These are phyloP conservation scores for Enteromius viviparus DNA, from an alignment of 2,797 vertebrate genomes.

Conservation along the genomic window DNA sequence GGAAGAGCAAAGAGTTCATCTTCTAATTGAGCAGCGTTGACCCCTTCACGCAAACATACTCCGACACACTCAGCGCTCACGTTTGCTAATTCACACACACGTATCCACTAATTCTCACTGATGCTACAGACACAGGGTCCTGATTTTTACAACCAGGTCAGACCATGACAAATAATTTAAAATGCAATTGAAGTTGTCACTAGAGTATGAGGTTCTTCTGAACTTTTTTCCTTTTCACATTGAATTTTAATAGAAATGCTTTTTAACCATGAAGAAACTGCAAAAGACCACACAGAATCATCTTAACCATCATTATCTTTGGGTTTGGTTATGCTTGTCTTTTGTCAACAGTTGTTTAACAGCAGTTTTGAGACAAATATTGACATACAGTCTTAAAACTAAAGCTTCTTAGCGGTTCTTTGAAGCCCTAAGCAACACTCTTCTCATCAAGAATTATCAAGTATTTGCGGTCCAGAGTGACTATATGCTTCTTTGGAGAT, in stretches of 20 bases:
- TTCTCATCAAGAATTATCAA: background rate
- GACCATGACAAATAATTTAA: slow-evolving; percentile 8
- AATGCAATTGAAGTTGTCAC: slow-evolving; percentile 30
- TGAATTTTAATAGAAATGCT: background rate
- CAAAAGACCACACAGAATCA: background rate
- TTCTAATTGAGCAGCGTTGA: slow-evolving; percentile 63
- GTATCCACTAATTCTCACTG: slow-evolving; percentile 44
- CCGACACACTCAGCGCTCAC: background rate
- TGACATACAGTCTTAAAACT: background rate
- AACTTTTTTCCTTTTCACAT: background rate
- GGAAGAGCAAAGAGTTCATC: slow-evolving; percentile 35
- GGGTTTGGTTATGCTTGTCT: background rate
- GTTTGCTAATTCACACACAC: slow-evolving; percentile 54
- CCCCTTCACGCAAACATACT: slow-evolving; percentile 60
- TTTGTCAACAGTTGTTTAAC: background rate
- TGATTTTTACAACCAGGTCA: slow-evolving; percentile 25
- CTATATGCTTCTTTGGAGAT: background rate
- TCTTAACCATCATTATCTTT: background rate
- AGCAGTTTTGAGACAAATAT: background rate
- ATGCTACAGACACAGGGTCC: slow-evolving; percentile 15
- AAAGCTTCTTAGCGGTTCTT: background rate
- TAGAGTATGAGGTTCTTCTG: background rate
- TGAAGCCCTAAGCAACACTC: background rate
- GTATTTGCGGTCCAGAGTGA: background rate
- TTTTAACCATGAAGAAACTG: background rate